These are phyloP conservation scores for Lacanobia oleracea DNA, from an alignment of 2,888 invertebrate genomes.

Conservation along the genomic window DNA sequence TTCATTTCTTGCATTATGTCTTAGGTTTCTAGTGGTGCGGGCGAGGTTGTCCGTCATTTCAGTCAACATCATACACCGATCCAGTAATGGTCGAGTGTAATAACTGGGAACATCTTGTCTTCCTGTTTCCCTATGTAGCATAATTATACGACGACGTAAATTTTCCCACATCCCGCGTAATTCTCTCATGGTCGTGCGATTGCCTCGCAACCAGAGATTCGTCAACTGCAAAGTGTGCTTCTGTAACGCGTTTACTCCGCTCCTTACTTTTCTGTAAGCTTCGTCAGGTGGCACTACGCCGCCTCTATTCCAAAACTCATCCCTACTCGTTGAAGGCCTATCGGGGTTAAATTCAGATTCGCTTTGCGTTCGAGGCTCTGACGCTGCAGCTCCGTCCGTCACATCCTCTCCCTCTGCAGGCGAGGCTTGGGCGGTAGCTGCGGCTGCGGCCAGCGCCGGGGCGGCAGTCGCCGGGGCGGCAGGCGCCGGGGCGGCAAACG, in stretches of 20 bases:
- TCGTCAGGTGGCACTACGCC: slow-evolving; percentile 79
- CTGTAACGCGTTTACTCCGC: slow-evolving; percentile 82
- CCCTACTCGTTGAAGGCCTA: slow-evolving; percentile 82
- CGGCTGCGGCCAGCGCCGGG: slow-evolving; percentile 1
- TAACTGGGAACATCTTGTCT: slow-evolving; percentile 81
- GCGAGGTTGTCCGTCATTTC: slow-evolving; percentile 80
- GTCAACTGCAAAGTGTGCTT: slow-evolving; percentile 82
- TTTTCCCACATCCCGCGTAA: slow-evolving; percentile 92
- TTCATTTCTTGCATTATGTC: slow-evolving; percentile 72
- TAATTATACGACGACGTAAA: slow-evolving; percentile 90
- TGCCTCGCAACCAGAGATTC: slow-evolving; percentile 85
- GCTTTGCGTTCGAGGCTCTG: slow-evolving; percentile 42
- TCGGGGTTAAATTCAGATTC: slow-evolving; percentile 62
- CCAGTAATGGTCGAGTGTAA: slow-evolving; percentile 84
- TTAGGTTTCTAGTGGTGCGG: slow-evolving; percentile 67
- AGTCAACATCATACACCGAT: slow-evolving; percentile 85
- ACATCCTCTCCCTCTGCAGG: slow-evolving; percentile 28
- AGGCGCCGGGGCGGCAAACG: background rate
- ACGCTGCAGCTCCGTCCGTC: slow-evolving; percentile 20
- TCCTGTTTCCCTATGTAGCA: slow-evolving; percentile 87
- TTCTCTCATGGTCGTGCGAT: slow-evolving; percentile 88
- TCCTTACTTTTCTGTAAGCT: slow-evolving; percentile 83
- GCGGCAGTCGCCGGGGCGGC: slow-evolving; percentile 8
- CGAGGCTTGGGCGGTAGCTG: background rate
- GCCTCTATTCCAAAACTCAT: slow-evolving; percentile 78